Percentiles rank a stretch among this genome's conserved stretches.
Evolutionary conservation across 2,888 invertebrate genomes (phyloP).

Genomic region (Cyclophora punctaria): DNA sequence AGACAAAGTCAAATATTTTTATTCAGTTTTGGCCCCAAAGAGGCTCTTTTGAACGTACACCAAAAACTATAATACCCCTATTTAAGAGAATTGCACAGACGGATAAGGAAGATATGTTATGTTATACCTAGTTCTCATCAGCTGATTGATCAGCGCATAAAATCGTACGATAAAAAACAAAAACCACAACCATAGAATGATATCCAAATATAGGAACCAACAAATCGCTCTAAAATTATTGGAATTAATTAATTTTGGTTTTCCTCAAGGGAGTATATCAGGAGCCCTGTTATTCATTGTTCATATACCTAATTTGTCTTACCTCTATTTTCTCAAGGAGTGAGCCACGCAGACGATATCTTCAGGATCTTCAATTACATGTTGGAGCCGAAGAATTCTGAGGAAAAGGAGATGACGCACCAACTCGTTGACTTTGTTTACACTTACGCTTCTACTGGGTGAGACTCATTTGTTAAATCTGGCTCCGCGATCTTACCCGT

Average conservation of each 20-base stretch:
- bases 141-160: neutral
- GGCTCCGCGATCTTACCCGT: no score
- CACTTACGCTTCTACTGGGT: conserved; percentile 78
- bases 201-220: neutral
- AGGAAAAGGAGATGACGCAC: conserved; percentile 71
- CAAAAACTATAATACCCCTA: no score
- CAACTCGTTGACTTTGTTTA: conserved; percentile 70
- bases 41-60: no score
- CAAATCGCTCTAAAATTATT: neutral
- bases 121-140: no score
- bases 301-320: neutral
- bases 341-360: conserved; percentile 79
- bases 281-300: neutral
- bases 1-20: no score
- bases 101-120: no score
- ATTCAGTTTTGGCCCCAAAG: no score
- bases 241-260: neutral
- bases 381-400: conserved; percentile 19
- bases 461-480: conserved; percentile 18
- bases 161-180: neutral
- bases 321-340: conserved; percentile 54
- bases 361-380: conserved; percentile 60
- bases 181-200: neutral
- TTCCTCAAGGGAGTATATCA: no score
- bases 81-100: no score